Evolutionary conservation across 2,888 invertebrate species (phyloP).

Genomic region (Epinotia nisella): DNA sequence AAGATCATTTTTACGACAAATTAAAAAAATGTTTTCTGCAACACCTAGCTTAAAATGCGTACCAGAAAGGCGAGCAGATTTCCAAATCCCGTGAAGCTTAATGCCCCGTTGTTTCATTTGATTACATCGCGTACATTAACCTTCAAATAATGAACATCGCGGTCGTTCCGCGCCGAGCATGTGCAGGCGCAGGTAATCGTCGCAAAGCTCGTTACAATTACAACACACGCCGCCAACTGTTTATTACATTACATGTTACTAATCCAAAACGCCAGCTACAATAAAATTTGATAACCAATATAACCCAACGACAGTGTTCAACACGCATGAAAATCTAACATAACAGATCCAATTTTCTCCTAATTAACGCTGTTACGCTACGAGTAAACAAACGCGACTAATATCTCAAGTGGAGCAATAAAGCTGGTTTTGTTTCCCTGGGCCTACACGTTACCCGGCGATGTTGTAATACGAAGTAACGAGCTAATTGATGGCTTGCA

Average conservation of each 20-base stretch:
- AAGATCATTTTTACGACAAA: neutral
- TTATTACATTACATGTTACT: conserved; percentile 53
- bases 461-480: conserved; percentile 76
- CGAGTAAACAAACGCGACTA: conserved; percentile 55
- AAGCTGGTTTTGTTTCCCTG: conserved; percentile 64
- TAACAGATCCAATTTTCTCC: conserved; percentile 52
- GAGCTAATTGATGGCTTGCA: conserved; percentile 80
- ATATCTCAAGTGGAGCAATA: conserved; percentile 65
- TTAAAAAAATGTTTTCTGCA: conserved; percentile 21
- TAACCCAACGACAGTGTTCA: conserved; percentile 20
- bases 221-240: conserved; percentile 54
- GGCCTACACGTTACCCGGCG: conserved; percentile 55
- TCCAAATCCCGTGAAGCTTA: conserved; percentile 33
- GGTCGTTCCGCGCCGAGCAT: conserved; percentile 56
- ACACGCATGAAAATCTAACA: conserved; percentile 47
- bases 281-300: conserved; percentile 30
- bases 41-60: conserved; percentile 25
- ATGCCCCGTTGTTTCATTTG: conserved; percentile 37
- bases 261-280: conserved; percentile 49
- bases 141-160: conserved; percentile 58
- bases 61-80: conserved; percentile 31
- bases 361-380: conserved; percentile 57
- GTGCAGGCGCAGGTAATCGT: conserved; percentile 57
- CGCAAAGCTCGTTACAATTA: conserved; percentile 51
- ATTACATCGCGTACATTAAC: conserved; percentile 48